Percentiles rank a stretch among this genome's conserved stretches.
Conservation (phyloP, 2,113 vertebrate species). For the Gymnobelideus leadbeateri region DNA sequence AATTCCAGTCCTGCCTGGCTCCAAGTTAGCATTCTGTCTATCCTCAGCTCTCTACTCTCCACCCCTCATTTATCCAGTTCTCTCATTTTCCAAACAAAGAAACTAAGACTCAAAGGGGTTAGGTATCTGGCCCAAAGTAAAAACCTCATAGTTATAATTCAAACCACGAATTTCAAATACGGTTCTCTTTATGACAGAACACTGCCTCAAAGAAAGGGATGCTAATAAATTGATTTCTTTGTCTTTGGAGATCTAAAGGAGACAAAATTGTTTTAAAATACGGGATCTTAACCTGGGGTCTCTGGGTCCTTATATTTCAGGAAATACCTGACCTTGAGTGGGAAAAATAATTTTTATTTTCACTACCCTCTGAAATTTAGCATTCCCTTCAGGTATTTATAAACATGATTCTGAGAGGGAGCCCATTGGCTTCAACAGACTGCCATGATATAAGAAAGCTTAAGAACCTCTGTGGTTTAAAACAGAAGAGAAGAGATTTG, state of each 20-base stretch:
- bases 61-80: background rate
- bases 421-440: background rate
- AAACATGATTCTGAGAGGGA: background rate
- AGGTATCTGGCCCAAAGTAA: background rate
- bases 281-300: background rate
- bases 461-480: background rate
- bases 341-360: background rate
- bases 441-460: background rate
- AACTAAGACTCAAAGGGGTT: background rate
- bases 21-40: background rate
- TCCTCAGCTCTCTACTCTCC: background rate
- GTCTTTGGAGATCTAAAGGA: background rate
- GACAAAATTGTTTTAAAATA: background rate
- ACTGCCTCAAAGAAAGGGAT: background rate
- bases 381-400: background rate
- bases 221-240: background rate
- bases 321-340: background rate
- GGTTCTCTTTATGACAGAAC: background rate
- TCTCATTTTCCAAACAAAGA: background rate
- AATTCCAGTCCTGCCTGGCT: background rate
- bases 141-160: background rate
- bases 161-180: background rate
- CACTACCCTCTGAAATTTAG: background rate
- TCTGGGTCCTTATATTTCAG: background rate
- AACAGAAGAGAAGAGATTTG: background rate